Base-by-base conservation (phyloP, 1,140 invertebrate species). In the Pseudomyrmex cubaensis region DNA sequence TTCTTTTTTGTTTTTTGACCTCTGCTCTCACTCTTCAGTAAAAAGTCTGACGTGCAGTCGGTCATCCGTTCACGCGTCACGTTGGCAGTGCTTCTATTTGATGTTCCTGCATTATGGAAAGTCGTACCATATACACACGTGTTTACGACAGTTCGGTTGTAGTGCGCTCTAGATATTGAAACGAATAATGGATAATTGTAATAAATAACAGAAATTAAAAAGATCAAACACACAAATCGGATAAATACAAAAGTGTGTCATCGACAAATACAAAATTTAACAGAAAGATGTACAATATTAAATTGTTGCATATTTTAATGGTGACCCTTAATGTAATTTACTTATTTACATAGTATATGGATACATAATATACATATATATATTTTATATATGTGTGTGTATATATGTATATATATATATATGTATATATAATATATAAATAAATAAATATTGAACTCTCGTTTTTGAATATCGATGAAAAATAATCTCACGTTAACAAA, bases 121-220 rank as follows among this genome's bases (percentile, higher is more conserved):
- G 76, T 77, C 13, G 50, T 1, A 7, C 5, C 0, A 0, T 35
- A 35, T 35, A 35, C 3, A 7, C 35, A 5, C 0, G 35, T 35
- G 5, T 35, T 35, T 35, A 4, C 35, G 35, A 35, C 35, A 35
- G 35, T 7, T 35, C 44, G 25, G 8, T 69, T 35, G 20, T 7
- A 17, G 35, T 56, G 5, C 0, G 20, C 48, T 59, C 13, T 48
- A 48, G 48, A 48, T 75, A 17, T 57, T n/a, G 13, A 70, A 15
- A 44, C 52, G 10, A 17, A 69, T 78, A 78, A 78, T 78, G 12
- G 10, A 35, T 7, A n/a, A n/a, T n/a, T n/a, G n/a, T n/a, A n/a
- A n/a, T n/a, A 44, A 48, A 22, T 69, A 57, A 78, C 12, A 72
- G 59, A 70, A 78, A 69, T 78, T 64, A 59, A 13, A 72, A n/a